phyloP scores from a whole-genome alignment of 2,797 vertebrate species.

The Macroramphosus scolopax region DNA sequence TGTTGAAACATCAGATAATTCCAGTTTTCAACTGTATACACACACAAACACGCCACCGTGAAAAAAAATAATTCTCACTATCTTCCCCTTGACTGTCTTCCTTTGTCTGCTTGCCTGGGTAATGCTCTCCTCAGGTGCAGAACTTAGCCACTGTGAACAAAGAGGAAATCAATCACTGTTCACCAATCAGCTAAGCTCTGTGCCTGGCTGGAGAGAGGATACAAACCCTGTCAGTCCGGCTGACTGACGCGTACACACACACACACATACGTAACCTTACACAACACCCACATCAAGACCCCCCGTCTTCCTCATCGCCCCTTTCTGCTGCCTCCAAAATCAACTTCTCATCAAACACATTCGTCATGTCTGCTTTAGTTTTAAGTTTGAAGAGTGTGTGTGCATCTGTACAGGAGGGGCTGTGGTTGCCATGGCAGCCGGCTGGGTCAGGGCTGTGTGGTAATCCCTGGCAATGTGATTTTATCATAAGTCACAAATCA shows the following conservation, averaged over 20 bases:
- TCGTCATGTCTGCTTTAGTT: constrained; percentile 46
- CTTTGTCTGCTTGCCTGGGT: constrained; percentile 65
- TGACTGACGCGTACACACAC: constrained; percentile 2
- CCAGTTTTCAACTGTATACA: too few relatives aligned
- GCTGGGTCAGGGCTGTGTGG: constrained; percentile 90
- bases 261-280: constrained; percentile 2
- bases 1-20: too few relatives aligned
- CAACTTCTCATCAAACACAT: constrained; percentile 42
- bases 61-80: constrained; percentile 4
- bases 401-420: constrained; percentile 23
- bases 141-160: constrained; percentile 99
- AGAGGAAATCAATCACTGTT: constrained; percentile 99
- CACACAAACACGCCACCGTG: too few relatives aligned
- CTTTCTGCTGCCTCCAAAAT: constrained; percentile 29
- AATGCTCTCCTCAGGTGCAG: constrained; percentile 95
- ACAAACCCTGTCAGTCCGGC: constrained; percentile 53
- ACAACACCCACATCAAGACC: constrained; percentile 9
- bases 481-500: constrained; percentile 99
- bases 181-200: constrained; percentile 99
- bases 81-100: constrained; percentile 4
- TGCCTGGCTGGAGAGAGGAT: constrained; percentile 88
- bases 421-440: constrained; percentile 82
- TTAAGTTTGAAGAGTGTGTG: constrained; percentile 28
- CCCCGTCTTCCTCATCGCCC: constrained; percentile 33
- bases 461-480: constrained; percentile 99